phyloP scores from a whole-genome alignment of 2,113 vertebrate genomes.

The Microtus oregoni region DNA sequence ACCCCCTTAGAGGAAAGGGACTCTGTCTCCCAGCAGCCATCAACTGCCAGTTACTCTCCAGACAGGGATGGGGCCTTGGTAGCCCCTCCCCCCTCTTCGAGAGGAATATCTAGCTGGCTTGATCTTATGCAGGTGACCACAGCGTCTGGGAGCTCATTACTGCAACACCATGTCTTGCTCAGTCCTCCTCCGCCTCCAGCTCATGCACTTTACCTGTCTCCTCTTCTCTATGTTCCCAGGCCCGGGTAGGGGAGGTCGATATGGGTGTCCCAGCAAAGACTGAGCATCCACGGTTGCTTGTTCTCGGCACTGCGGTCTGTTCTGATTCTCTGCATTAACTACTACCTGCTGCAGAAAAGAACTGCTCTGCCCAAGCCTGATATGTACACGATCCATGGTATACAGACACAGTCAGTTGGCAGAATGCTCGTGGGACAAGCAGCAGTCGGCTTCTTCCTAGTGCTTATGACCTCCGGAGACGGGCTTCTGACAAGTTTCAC shows the following conservation, averaged over 20 bases:
- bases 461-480: not conserved
- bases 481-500: not conserved
- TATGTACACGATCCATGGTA: not conserved
- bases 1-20: not conserved
- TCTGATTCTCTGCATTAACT: not conserved
- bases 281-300: not conserved
- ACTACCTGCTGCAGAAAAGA: not conserved
- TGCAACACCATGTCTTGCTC: not conserved
- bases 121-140: not conserved
- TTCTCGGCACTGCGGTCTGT: not conserved
- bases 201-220: not conserved
- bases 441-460: not conserved
- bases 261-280: not conserved
- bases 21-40: not conserved
- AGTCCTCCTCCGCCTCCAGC: not conserved
- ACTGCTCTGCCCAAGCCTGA: not conserved
- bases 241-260: rapidly evolving
- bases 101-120: not conserved
- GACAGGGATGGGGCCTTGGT: not conserved
- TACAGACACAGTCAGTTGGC: not conserved
- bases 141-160: too few relatives aligned
- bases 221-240: not conserved
- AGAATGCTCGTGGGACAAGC: not conserved
- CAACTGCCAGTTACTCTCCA: not conserved
- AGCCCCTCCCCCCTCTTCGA: not conserved